These are phyloP conservation scores for Lasius fuliginosus DNA, from an alignment of 2,888 invertebrate genomes.

Conservation along the genomic window DNA sequence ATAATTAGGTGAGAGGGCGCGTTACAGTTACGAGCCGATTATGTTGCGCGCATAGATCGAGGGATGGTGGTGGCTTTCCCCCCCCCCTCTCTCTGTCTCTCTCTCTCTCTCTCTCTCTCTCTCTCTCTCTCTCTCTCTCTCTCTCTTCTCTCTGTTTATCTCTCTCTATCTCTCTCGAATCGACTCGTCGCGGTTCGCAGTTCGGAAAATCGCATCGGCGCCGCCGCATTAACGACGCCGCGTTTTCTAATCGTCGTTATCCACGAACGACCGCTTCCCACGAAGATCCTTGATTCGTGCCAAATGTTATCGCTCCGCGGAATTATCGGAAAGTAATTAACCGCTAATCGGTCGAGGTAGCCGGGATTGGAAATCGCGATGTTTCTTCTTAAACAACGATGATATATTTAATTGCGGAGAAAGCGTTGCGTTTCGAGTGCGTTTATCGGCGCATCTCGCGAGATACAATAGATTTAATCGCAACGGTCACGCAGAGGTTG, in stretches of 20 bases:
- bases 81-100: background rate
- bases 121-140: background rate
- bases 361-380: slow-evolving; percentile 42
- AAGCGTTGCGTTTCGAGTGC: slow-evolving; percentile 39
- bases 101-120: background rate
- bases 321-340: slow-evolving; percentile 58
- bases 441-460: slow-evolving; percentile 25
- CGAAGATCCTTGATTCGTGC: slow-evolving; percentile 47
- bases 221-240: slow-evolving; percentile 31
- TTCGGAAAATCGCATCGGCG: slow-evolving; percentile 24
- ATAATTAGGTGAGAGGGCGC: slow-evolving; percentile 40
- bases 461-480: slow-evolving; percentile 44
- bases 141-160: background rate
- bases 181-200: background rate
- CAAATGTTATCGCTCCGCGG: slow-evolving; percentile 47
- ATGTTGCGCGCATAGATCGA: slow-evolving; percentile 31
- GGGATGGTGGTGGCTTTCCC: background rate
- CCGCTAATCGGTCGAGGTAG: slow-evolving; percentile 41
- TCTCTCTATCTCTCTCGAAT: background rate
- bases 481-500: slow-evolving; percentile 28
- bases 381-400: slow-evolving; percentile 46
- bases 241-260: slow-evolving; percentile 39
- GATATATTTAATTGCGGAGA: slow-evolving; percentile 31
- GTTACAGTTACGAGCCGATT: slow-evolving; percentile 39
- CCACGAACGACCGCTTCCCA: slow-evolving; percentile 37